Conservation (phyloP, 1,140 invertebrate species). For the Belonocnema kinseyi region DNA sequence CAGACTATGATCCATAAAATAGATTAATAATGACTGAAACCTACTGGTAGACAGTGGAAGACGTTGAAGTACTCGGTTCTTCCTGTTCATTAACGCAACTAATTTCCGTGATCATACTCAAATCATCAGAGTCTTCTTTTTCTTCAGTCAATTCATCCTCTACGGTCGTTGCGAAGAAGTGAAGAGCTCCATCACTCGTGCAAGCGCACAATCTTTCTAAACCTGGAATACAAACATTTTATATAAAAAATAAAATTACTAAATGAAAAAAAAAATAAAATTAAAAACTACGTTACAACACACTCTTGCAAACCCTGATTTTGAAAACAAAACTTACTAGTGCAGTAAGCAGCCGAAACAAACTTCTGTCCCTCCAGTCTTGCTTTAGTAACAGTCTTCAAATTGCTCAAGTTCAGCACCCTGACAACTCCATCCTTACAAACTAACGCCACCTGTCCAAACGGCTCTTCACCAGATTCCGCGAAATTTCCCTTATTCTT, state of each 20-base stretch:
- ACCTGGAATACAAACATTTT: slow-evolving; percentile 71
- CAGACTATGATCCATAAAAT: not conserved
- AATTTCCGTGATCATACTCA: slow-evolving; percentile 72
- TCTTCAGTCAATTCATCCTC: slow-evolving; percentile 82
- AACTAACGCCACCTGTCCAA: slow-evolving; percentile 77
- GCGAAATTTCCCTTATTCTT: slow-evolving; percentile 48
- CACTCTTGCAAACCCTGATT: not conserved
- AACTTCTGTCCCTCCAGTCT: slow-evolving; percentile 82
- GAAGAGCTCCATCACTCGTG: slow-evolving; percentile 85
- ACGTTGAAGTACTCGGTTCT: slow-evolving; percentile 68
- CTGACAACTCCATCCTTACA: slow-evolving; percentile 83
- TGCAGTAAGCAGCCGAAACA: slow-evolving; percentile 85
- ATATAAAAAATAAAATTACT: not conserved
- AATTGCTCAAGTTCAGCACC: slow-evolving; percentile 80
- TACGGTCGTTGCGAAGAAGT: slow-evolving; percentile 87
- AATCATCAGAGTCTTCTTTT: slow-evolving; percentile 81
- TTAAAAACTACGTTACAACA: not conserved
- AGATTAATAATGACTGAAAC: slow-evolving; percentile 37
- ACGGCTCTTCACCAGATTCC: slow-evolving; percentile 48
- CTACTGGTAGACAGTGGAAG: slow-evolving; percentile 62
- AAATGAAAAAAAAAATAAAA: slow-evolving; percentile 31
- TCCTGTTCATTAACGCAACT: slow-evolving; percentile 52
- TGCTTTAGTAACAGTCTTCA: slow-evolving; percentile 80
- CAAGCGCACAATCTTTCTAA: slow-evolving; percentile 90
- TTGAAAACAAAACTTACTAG: slow-evolving; percentile 74